These are phyloP conservation scores for Setophaga coronata DNA, from an alignment of 2,113 vertebrate genomes.

Conservation along the genomic window DNA sequence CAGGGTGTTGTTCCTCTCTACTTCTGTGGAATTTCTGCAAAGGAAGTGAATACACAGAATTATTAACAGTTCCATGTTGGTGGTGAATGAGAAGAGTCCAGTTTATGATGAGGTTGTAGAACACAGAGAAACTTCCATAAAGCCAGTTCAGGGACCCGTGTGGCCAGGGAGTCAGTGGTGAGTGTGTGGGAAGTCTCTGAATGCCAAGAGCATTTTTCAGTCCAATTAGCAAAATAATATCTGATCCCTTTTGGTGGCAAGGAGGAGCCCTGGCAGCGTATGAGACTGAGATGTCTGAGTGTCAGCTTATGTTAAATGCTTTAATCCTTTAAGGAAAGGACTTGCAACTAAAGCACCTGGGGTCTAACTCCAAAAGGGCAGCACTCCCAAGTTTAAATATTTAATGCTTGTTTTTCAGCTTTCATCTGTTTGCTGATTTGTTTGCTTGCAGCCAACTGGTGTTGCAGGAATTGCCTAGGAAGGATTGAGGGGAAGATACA, in stretches of 20 bases:
- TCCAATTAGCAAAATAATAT: neutral
- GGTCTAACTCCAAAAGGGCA: neutral
- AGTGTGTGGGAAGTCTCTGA: neutral
- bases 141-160: neutral
- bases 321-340: neutral
- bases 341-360: neutral
- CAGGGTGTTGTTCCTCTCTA: neutral
- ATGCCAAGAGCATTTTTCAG: neutral
- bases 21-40: neutral
- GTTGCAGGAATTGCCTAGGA: neutral
- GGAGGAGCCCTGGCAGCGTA: neutral
- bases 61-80: neutral
- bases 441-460: neutral
- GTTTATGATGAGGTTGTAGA: neutral
- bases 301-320: neutral
- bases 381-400: neutral
- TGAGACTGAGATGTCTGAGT: neutral
- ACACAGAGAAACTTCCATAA: neutral
- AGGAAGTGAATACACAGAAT: neutral
- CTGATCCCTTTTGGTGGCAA: neutral
- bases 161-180: neutral
- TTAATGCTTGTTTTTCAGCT: neutral
- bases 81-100: neutral
- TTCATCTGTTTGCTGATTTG: neutral
- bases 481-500: neutral